These are phyloP conservation scores for Sarcophilus harrisii DNA, from an alignment of 2,797 vertebrate genomes.

Conservation along the genomic window DNA sequence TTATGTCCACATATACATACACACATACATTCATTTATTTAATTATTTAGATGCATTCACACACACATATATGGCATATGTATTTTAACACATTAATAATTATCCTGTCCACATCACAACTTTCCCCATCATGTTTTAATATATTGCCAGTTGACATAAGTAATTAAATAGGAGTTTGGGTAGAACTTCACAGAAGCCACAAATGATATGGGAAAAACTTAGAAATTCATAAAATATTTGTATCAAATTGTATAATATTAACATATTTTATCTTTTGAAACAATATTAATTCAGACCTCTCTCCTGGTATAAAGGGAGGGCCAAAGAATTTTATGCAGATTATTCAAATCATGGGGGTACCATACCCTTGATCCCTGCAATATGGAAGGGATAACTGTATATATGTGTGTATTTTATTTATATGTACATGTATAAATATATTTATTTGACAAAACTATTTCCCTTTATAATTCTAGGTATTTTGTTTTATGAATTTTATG, in stretches of 20 bases:
- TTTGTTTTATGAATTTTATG: not conserved
- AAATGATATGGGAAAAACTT: no score
- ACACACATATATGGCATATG: not conserved
- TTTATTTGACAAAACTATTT: not conserved
- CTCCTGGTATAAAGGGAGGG: not conserved
- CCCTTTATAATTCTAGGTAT: not conserved
- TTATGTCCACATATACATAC: no score
- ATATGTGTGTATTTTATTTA: not conserved
- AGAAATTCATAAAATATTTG: no score
- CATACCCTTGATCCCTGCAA: not conserved
- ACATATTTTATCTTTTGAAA: no score
- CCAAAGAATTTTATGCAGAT: not conserved
- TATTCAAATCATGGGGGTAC: not conserved
- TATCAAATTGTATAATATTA: no score
- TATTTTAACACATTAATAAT: no score
- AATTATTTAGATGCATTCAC: no score
- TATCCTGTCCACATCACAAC: not conserved
- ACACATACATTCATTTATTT: no score
- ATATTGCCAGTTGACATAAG: not conserved
- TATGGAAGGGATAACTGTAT: not conserved
- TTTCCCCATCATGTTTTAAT: not conserved
- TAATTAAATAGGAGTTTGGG: no score
- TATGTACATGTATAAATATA: not conserved
- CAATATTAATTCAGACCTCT: no score
- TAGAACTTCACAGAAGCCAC: no score